Conservation (phyloP, 2,888 invertebrate genomes). For the Rhabditoides inermis region DNA sequence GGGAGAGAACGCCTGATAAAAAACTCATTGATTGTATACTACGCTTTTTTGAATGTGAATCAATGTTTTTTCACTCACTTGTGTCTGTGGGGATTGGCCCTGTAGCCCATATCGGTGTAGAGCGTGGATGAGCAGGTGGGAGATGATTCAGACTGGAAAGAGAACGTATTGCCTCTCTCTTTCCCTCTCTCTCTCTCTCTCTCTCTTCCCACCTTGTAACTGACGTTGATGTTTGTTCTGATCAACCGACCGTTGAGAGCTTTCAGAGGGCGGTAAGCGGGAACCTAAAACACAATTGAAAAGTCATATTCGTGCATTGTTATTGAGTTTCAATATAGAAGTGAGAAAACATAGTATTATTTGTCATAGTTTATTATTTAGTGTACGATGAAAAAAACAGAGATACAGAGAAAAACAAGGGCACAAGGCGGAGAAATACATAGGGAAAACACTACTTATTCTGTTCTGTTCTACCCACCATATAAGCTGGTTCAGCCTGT, state of each 20-base stretch:
- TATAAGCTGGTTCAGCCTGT: constrained; percentile 46
- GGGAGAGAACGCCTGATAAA: too few relatives aligned
- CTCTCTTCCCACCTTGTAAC: constrained; percentile 17
- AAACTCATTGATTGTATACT: too few relatives aligned
- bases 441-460: too few relatives aligned
- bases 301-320: too few relatives aligned
- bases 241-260: constrained; percentile 84
- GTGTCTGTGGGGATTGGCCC: constrained; percentile 42
- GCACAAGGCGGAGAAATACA: not conserved
- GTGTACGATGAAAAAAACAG: not conserved
- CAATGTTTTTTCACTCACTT: too few relatives aligned
- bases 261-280: constrained; percentile 75
- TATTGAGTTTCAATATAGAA: too few relatives aligned
- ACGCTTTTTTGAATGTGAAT: too few relatives aligned
- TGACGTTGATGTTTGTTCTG: constrained; percentile 88
- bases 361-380: too few relatives aligned
- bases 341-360: too few relatives aligned
- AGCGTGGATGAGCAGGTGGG: constrained; percentile 39
- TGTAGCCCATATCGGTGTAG: constrained; percentile 49
- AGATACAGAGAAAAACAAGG: not conserved
- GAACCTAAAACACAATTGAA: too few relatives aligned
- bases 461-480: too few relatives aligned
- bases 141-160: too few relatives aligned
- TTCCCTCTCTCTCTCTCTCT: not conserved
- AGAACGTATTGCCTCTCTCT: not conserved